A percentile compares a stretch with the other conserved stretches of the same genome.
phyloP scores from a whole-genome alignment of 2,113 vertebrate species.

The Pipra filicauda region DNA sequence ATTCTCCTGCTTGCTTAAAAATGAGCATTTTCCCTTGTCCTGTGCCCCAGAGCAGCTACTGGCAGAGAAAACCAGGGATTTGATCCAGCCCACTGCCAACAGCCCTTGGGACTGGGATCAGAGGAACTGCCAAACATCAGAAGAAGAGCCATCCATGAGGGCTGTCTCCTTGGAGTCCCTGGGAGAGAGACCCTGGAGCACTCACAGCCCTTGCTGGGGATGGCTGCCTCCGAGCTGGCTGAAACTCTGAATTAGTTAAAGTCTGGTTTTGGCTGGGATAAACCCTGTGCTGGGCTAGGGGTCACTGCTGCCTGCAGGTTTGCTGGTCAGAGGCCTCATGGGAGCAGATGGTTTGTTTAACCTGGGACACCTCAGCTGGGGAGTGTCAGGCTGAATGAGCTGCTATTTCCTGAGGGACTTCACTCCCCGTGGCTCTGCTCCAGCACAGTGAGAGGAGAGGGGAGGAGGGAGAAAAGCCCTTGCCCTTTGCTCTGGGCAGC shows the following conservation, averaged over 20 bases:
- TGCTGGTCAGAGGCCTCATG: fast-evolving
- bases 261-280: background rate
- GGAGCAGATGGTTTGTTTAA: background rate
- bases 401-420: background rate
- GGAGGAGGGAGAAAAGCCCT: background rate
- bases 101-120: background rate
- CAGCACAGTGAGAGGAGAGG: fast-evolving
- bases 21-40: background rate
- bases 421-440: fast-evolving
- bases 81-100: background rate
- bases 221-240: background rate
- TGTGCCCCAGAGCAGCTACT: background rate
- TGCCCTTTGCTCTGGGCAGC: background rate
- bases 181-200: background rate
- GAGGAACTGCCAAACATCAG: background rate
- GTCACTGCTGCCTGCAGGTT: background rate
- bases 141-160: background rate
- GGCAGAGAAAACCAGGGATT: background rate
- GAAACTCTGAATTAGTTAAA: background rate
- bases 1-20: background rate
- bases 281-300: background rate
- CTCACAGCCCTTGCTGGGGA: background rate
- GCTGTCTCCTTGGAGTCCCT: background rate
- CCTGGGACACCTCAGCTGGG: background rate
- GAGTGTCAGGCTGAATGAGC: background rate